These are phyloP conservation scores for Lagopus leucura DNA, from an alignment of 2,113 vertebrate genomes.

Conservation along the genomic window DNA sequence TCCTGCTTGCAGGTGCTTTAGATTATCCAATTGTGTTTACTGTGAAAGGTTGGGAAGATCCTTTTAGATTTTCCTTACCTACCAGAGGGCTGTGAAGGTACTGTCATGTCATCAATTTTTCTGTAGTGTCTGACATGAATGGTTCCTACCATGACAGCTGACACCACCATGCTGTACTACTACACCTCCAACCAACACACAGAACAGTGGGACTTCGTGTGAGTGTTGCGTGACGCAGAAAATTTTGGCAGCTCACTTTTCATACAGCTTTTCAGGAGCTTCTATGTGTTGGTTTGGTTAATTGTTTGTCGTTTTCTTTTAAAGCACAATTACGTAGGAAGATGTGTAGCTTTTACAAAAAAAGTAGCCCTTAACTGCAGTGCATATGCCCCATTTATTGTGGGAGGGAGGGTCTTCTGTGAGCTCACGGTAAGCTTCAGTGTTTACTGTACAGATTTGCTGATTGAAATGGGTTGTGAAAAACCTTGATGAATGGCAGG, in stretches of 20 bases:
- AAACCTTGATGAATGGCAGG: not conserved
- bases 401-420: not conserved
- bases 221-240: not conserved
- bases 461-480: not conserved
- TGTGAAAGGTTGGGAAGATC: conserved; percentile 65
- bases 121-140: conserved; percentile 55
- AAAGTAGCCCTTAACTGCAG: conserved; percentile 3
- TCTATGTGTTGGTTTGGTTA: conserved; percentile 39
- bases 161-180: conserved; percentile 16
- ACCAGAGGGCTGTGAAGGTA: conserved; percentile 69
- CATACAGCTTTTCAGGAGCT: conserved; percentile 6
- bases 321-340: conserved; percentile 26
- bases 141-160: conserved; percentile 46
- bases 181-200: conserved; percentile 30
- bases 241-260: conserved; percentile 27
- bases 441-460: not conserved
- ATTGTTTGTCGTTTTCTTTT: not conserved
- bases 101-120: conserved; percentile 51
- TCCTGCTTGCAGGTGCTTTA: conserved; percentile 63
- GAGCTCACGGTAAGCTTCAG: not conserved
- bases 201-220: conserved; percentile 3
- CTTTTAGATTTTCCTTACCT: conserved; percentile 56
- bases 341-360: conserved; percentile 10
- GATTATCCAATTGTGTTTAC: conserved; percentile 65
- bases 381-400: rapidly evolving